Conservation (phyloP, 2,888 invertebrate species). For the Macrophya alboannulata region DNA sequence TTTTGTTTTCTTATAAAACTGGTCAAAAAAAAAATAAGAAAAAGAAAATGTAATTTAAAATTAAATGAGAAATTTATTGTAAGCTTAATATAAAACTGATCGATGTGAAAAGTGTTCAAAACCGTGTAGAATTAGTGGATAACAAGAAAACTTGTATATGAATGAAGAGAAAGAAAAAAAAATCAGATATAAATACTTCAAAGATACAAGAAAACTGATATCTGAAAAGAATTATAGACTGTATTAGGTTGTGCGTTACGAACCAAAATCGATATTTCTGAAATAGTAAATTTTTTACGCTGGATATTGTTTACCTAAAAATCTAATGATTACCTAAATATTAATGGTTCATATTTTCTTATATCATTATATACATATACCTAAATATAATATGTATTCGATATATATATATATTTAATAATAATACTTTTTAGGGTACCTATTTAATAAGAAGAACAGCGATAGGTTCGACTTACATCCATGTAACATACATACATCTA, state of each 20-base stretch:
- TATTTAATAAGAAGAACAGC: slow-evolving; percentile 27
- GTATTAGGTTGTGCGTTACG: slow-evolving; percentile 42
- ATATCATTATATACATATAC: slow-evolving; percentile 3
- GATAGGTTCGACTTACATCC: not conserved
- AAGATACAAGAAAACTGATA: slow-evolving; percentile 16
- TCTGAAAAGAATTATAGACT: slow-evolving; percentile 44
- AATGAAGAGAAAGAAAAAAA: not conserved
- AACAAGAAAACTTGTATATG: slow-evolving; percentile 7
- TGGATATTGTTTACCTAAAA: slow-evolving; percentile 29
- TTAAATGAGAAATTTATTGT: not conserved
- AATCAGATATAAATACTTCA: not conserved
- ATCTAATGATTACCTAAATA: not conserved
- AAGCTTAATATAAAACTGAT: slow-evolving; percentile 28
- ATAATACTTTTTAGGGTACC: not conserved
- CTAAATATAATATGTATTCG: not conserved
- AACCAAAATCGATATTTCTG: slow-evolving; percentile 43
- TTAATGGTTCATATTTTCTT: slow-evolving; percentile 38
- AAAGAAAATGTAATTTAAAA: not conserved
- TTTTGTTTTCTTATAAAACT: not conserved
- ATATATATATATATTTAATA: not conserved
- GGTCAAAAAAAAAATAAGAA: slow-evolving; percentile 13
- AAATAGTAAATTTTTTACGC: slow-evolving; percentile 22
- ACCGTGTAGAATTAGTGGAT: not conserved
- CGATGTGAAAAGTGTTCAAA: slow-evolving; percentile 42
- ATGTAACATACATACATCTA: not conserved